Base-by-base conservation (phyloP, 2,113 vertebrate species). In the Grantiella picta region DNA sequence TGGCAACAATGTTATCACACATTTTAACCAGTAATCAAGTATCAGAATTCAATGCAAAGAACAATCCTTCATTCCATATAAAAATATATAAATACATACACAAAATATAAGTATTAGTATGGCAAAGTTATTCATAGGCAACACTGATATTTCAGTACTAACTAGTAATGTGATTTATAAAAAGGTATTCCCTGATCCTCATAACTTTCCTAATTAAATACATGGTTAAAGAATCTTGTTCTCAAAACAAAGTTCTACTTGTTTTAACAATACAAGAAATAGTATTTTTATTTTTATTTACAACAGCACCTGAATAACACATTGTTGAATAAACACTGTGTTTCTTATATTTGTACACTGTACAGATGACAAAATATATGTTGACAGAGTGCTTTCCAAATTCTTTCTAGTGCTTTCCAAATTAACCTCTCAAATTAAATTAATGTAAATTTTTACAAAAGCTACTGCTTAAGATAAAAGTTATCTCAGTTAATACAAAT, bases 311-410 rank as follows among this genome's bases (percentile, higher is more conserved):
- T 33, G 24, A 79, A 4, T n/a, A 77, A 83, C 31, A 53, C 10
- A 10, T 1, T 49, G 24, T 0, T 60, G 63, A 36, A 53, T 18
- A 42, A 65, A 60, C 18, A 28, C 8, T n/a, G 10, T 1, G 5
- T 28, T 87, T 84, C 17, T 29, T 89, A 16, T 25, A 49, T 69
- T 57, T 86, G 38, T 66, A 28, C 7, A 28, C 10, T 31, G 1
- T 31, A n/a, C 8, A 60, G 35, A n/a, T 64, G 11, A 75, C n/a
- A 84, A 89, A 70, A 75, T 28, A 52, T 5, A 66, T 29, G 49
- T 52, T 49, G 66, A 53, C 9, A 31, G 8, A 47, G 16, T 35
- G 10, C 29, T 65, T 93, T 63, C 28, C 28, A 66, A 93, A 89
- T 61, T 47, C 35, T 70, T 92, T 54, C 24, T 24, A 86, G 22